Conservation (phyloP, 2,888 invertebrate genomes). For the Helleia helle region DNA sequence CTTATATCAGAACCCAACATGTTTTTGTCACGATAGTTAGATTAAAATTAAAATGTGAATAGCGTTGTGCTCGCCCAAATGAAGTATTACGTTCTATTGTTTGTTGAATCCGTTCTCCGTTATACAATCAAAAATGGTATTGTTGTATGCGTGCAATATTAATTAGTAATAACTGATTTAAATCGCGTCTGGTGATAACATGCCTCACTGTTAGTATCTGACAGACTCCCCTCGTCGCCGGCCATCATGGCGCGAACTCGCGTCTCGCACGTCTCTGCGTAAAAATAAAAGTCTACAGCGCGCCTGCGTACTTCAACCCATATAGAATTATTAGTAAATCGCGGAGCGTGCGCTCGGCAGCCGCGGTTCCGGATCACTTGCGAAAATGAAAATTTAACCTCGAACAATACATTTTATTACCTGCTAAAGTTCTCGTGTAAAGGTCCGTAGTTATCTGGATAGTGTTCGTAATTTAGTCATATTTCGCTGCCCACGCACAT, state of each 20-base stretch:
- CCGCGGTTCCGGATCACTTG: conserved; percentile 56
- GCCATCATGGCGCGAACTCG: conserved; percentile 52
- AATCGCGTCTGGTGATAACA: conserved; percentile 54
- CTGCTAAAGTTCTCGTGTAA: conserved; percentile 25
- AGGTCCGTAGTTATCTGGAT: background rate
- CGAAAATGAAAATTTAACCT: conserved; percentile 50
- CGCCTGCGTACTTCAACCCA: conserved; percentile 66
- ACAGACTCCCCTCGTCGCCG: conserved; percentile 52
- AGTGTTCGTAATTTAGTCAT: conserved; percentile 26
- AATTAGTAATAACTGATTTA: conserved; percentile 57
- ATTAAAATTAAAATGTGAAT: conserved; percentile 29
- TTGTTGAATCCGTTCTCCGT: conserved; percentile 49
- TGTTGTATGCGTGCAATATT: conserved; percentile 56
- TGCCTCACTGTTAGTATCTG: conserved; percentile 40
- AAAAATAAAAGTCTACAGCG: conserved; percentile 69
- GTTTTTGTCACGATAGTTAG: background rate
- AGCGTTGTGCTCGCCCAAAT: conserved; percentile 36
- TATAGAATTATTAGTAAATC: conserved; percentile 74
- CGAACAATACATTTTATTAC: too few relatives aligned
- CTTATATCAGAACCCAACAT: too few relatives aligned
- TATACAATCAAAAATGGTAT: conserved; percentile 55
- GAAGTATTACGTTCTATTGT: conserved; percentile 46
- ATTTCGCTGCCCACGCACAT: conserved; percentile 43
- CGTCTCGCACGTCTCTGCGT: conserved; percentile 66
- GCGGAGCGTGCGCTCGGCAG: conserved; percentile 64